Conservation (phyloP, 2,113 vertebrate genomes). For the Psettodes erumei region DNA sequence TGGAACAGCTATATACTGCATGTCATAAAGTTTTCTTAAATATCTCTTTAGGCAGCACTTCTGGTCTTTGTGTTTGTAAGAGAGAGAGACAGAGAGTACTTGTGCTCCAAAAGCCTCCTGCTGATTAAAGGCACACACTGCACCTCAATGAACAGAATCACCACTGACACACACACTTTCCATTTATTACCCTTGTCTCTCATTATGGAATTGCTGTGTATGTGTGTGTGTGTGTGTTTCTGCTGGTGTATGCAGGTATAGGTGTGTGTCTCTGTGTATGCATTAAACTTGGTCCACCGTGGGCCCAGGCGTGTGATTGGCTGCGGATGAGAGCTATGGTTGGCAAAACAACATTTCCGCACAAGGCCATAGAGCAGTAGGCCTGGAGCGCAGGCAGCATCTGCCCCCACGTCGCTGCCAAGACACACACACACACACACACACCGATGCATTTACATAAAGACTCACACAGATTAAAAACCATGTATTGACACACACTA, state of each 20-base stretch:
- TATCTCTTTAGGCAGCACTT: slow-evolving; percentile 62
- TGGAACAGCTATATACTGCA: slow-evolving; percentile 48
- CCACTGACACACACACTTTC: slow-evolving; percentile 67
- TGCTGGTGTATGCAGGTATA: not conserved
- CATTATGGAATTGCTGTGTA: slow-evolving; percentile 56
- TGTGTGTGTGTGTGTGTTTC: not conserved
- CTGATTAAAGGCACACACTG: slow-evolving; percentile 67
- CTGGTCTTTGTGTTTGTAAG: slow-evolving; percentile 19
- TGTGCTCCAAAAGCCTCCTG: slow-evolving; percentile 54
- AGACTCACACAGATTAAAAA: slow-evolving; percentile 56
- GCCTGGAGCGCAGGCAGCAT: slow-evolving; percentile 80
- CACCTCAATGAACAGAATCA: slow-evolving; percentile 74
- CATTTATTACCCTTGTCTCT: slow-evolving; percentile 71
- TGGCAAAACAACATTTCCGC: slow-evolving; percentile 80
- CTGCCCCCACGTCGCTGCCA: slow-evolving; percentile 78
- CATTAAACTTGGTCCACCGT: slow-evolving; percentile 63
- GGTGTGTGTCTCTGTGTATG: slow-evolving; percentile 39
- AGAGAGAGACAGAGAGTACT: slow-evolving; percentile 19
- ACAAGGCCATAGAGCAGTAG: slow-evolving; percentile 81
- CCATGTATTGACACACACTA: slow-evolving; percentile 66
- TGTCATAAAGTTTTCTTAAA: slow-evolving; percentile 61
- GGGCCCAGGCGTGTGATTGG: slow-evolving; percentile 75
- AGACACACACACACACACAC: slow-evolving; percentile 57
- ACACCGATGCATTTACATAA: slow-evolving; percentile 42
- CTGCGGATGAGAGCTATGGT: slow-evolving; percentile 75